Percentiles rank a stretch among this genome's conserved stretches.
Conservation (phyloP, 1,140 invertebrate genomes). For the Drosophila bocki region DNA sequence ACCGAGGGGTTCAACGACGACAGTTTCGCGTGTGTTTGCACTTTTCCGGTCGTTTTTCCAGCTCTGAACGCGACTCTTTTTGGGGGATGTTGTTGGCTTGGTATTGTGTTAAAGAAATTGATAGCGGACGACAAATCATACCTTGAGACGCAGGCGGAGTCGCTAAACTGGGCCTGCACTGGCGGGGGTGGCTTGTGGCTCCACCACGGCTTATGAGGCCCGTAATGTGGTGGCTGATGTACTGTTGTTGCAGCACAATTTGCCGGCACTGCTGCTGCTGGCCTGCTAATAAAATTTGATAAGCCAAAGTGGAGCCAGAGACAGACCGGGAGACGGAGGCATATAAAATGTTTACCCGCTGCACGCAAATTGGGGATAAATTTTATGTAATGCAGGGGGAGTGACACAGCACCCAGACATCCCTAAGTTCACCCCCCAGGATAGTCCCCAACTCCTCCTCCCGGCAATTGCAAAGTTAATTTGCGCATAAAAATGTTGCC, state of each 20-base stretch:
- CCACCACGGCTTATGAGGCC: conserved; percentile 50
- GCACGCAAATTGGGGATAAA: conserved; percentile 85
- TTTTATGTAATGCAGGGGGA: conserved; percentile 69
- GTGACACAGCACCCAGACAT: conserved; percentile 51
- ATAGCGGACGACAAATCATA: conserved; percentile 79
- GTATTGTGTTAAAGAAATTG: conserved; percentile 67
- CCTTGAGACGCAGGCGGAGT: conserved; percentile 48
- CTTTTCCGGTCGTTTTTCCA: conserved; percentile 76
- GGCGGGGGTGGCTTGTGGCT: conserved; percentile 54
- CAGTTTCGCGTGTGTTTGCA: conserved; percentile 81
- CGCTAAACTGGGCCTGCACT: conserved; percentile 33
- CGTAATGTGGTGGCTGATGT: conserved; percentile 44
- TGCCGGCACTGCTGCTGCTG: conserved; percentile 42
- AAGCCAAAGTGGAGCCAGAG: conserved; percentile 74
- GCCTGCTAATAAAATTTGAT: conserved; percentile 82
- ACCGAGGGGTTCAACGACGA: conserved; percentile 33
- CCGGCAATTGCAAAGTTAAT: conserved; percentile 72
- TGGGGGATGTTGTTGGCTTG: conserved; percentile 43
- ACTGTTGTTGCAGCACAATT: conserved; percentile 74
- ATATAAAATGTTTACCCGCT: conserved; percentile 76
- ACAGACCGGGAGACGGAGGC: conserved; percentile 23
- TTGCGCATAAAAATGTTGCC: conserved; percentile 79
- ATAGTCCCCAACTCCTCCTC: neutral
- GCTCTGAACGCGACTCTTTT: conserved; percentile 33
- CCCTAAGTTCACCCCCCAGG: conserved; percentile 6